Percentiles rank a stretch among this genome's conserved stretches.
Evolutionary conservation across 2,113 vertebrate species (phyloP).

Genomic region (Pomatorhinus ruficollis): DNA sequence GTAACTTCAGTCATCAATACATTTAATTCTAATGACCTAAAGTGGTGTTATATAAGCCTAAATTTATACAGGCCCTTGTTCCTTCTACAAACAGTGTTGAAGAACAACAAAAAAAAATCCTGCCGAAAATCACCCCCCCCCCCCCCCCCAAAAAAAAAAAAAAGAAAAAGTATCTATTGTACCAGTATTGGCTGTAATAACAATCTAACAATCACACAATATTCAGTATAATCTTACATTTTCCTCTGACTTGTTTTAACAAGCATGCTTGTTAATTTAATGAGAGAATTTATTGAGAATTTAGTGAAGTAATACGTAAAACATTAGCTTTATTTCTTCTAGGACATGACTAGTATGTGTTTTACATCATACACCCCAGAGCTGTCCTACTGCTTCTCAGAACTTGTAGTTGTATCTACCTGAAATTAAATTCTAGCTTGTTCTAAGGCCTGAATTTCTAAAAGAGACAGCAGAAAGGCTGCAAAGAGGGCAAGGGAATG

Average conservation of each 20-base stretch:
- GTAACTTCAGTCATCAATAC: neutral
- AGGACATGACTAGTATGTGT: too few species aligned
- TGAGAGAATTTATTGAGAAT: neutral
- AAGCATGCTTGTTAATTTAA: too few species aligned
- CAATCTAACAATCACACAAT: neutral
- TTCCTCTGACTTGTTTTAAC: neutral
- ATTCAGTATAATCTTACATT: neutral
- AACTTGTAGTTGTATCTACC: neutral
- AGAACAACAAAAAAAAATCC: neutral
- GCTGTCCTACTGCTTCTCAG: neutral
- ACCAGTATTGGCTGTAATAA: neutral
- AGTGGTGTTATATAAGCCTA: neutral
- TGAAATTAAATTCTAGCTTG: neutral
- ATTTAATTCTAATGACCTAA: neutral
- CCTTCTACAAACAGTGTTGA: neutral
- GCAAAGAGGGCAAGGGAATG: fast-evolving
- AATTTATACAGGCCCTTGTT: neutral
- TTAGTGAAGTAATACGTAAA: neutral
- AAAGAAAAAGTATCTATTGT: neutral
- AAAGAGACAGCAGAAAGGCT: neutral
- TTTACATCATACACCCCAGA: neutral
- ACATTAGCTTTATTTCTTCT: neutral
- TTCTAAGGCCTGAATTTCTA: neutral
- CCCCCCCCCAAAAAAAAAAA: too few species aligned
- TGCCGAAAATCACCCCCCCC: fast-evolving